These are phyloP conservation scores for Sturnira hondurensis DNA, from an alignment of 2,113 vertebrate genomes.

Conservation along the genomic window DNA sequence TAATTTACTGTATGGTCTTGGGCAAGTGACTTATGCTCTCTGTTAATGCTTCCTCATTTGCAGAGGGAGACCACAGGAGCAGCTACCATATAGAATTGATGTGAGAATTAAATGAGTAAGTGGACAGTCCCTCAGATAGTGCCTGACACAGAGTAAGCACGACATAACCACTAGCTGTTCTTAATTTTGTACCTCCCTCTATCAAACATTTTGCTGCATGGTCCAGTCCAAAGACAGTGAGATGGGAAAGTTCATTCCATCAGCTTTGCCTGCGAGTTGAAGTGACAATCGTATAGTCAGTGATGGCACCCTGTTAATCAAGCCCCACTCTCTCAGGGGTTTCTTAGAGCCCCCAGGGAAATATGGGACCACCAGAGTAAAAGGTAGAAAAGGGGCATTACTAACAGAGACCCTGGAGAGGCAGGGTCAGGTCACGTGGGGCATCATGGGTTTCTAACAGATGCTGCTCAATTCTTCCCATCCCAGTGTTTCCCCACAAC, in stretches of 20 bases:
- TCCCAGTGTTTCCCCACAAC: too few species aligned
- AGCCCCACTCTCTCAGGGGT: neutral
- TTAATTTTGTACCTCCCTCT: neutral
- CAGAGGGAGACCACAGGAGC: neutral
- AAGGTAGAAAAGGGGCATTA: neutral
- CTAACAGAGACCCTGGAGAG: neutral
- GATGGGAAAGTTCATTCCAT: neutral
- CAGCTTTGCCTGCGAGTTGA: accelerated
- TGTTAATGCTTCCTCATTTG: neutral
- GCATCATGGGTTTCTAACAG: accelerated
- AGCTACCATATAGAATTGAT: accelerated
- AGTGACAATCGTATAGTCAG: accelerated
- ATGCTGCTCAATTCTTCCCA: neutral
- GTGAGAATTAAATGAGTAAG: neutral
- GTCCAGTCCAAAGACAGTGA: neutral
- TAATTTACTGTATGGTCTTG: neutral
- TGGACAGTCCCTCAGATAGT: neutral
- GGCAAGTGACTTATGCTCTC: neutral
- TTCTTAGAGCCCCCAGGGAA: neutral
- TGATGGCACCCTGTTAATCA: neutral
- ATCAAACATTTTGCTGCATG: neutral
- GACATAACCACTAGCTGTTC: neutral
- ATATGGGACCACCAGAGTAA: accelerated
- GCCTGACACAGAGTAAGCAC: neutral
- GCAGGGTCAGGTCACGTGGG: accelerated